A percentile compares a stretch with the other conserved stretches of the same genome.
Evolutionary conservation across 2,113 vertebrate genomes (phyloP).

Genomic region (Hemiscyllium ocellatum): DNA sequence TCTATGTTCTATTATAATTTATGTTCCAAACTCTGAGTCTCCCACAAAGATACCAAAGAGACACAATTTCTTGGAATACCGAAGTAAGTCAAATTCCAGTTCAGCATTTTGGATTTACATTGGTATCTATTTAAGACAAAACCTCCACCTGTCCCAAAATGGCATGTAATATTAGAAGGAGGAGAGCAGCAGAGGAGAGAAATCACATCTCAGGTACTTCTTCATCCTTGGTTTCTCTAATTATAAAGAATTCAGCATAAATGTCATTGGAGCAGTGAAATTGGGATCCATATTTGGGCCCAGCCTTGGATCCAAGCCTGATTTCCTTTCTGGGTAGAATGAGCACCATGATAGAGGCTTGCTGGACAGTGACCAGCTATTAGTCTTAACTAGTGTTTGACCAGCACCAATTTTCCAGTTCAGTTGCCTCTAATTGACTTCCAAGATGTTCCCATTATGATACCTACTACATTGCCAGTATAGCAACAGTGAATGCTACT

Average conservation of each 20-base stretch:
- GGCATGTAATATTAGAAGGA: background rate
- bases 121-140: background rate
- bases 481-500: too few relatives aligned
- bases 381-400: too few relatives aligned
- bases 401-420: too few relatives aligned
- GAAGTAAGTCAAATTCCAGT: background rate
- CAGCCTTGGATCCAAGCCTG: background rate
- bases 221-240: background rate
- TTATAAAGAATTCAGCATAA: background rate
- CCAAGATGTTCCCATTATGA: background rate
- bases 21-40: background rate
- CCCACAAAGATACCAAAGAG: background rate
- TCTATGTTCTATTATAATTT: too few relatives aligned
- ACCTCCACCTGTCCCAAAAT: background rate
- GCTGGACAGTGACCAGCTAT: background rate
- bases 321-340: background rate
- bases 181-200: background rate
- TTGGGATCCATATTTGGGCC: background rate
- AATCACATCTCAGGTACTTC: background rate
- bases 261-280: background rate
- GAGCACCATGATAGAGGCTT: background rate
- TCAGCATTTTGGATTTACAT: background rate
- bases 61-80: background rate
- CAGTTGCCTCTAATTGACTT: background rate
- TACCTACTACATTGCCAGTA: background rate